A percentile compares a stretch with the other conserved stretches of the same genome.
These are phyloP conservation scores for Geotrupes spiniger DNA, from an alignment of 2,888 invertebrate genomes.

Conservation along the genomic window DNA sequence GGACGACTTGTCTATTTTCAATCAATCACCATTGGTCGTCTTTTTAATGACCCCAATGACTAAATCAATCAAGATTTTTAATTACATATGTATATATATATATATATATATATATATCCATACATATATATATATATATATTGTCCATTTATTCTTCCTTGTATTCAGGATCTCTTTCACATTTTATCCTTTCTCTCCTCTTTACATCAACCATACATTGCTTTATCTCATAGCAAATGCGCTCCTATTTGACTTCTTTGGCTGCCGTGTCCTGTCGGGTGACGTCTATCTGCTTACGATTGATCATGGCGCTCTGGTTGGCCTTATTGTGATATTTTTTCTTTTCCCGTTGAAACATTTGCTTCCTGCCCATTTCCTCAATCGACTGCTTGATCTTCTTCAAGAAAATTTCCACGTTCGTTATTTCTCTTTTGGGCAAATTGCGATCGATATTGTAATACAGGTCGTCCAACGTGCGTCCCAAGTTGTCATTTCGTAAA, in stretches of 20 bases:
- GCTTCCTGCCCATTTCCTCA: conserved; percentile 36
- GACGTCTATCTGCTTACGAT: conserved; percentile 29
- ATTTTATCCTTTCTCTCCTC: too few species aligned
- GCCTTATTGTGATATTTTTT: conserved; percentile 34
- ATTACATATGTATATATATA: too few species aligned
- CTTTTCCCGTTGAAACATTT: conserved; percentile 32
- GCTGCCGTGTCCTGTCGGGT: conserved; percentile 22
- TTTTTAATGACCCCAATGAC: too few species aligned
- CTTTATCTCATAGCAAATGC: conserved; percentile 26
- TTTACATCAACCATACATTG: too few species aligned
- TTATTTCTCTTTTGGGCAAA: conserved; percentile 31
- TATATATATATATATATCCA: too few species aligned
- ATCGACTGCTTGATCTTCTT: conserved; percentile 36
- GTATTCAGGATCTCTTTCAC: too few species aligned
- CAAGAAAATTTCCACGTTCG: conserved; percentile 39
- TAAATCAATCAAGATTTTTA: too few species aligned
- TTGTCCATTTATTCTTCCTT: too few species aligned
- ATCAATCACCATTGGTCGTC: too few species aligned
- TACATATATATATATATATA: too few species aligned
- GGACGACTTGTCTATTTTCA: too few species aligned
- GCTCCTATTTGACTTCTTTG: conserved; percentile 4
- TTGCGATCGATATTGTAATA: conserved; percentile 34
- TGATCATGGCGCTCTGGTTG: conserved; percentile 35
- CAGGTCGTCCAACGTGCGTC: conserved; percentile 36
- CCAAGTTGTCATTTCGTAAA: conserved; percentile 15